Evolutionary conservation across 2,113 vertebrate genomes (phyloP), one percentile per base, ranked within the genome.

Genomic region (Labeo rohita): DNA sequence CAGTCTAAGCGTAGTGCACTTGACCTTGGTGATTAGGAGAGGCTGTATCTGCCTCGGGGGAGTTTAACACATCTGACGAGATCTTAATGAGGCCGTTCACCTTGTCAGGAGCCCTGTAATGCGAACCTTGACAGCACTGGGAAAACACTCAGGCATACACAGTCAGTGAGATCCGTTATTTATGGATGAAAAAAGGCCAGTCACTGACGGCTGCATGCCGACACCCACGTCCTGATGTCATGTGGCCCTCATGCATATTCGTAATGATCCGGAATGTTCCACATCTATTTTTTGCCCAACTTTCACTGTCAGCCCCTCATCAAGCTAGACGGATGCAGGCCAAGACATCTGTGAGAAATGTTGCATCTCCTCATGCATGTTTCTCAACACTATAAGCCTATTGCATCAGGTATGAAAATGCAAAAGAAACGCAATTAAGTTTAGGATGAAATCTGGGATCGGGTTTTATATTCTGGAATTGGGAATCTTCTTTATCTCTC

Each of bases 61-160:
- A 65, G 43, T 21, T 47, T 16, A 65, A 80, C 13, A 65, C 59
- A 65, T 80, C 36, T 65, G 23, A 80, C 13, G 21, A 80, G 59
- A 65, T 65, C 56, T 47, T 80, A 80, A 80, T 65, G 79, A 80
- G 79, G 59, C 43, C n/a, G 15, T 47, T 80, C 79, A 63, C 79
- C 79, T 65, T 49, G 79, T 80, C 79, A 28, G 21, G 59, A 28
- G 47, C 21, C 72, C 72, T 21, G 39, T 72, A 72, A 80, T 80
- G 34, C 23, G 12, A 80, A 61, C 54, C 54, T 12, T 79, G 54
- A 80, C 39, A 80, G 59, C 2, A 0, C 59, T 63, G 56, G 59
- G 36, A 80, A 49, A 45, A 63, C 75, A 36, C 75, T 18, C 23
- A 76, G 8, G 18, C n/a, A 28, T 23, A 82, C 80, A 0, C 23